Conservation (phyloP, 2,888 invertebrate genomes). For the Encarsia formosa region DNA sequence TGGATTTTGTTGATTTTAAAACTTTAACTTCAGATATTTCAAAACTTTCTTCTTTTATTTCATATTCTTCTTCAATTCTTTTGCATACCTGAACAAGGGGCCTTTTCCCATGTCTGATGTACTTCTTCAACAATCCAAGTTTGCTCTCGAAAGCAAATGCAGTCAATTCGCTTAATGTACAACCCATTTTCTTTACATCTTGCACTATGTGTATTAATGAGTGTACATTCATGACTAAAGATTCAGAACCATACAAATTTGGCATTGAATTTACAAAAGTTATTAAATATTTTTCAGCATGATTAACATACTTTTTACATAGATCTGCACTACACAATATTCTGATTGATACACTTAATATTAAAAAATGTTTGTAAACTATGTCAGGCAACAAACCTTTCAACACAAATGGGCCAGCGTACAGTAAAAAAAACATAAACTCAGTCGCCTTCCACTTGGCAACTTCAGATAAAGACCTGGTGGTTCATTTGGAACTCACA, state of each 20-base stretch:
- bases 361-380: background rate
- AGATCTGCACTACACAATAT: background rate
- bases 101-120: too few species aligned
- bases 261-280: background rate
- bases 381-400: background rate
- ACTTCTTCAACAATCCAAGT: background rate
- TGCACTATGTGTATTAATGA: constrained; percentile 5
- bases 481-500: background rate
- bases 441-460: constrained; percentile 31
- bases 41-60: too few species aligned
- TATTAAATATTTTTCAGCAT: background rate
- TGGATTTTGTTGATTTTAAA: too few species aligned
- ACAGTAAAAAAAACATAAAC: background rate
- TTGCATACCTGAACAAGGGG: background rate
- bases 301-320: background rate
- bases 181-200: constrained; percentile 2
- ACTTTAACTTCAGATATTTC: too few species aligned
- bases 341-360: background rate
- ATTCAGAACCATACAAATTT: background rate
- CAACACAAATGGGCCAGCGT: background rate
- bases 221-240: constrained; percentile 1
- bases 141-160: constrained; percentile 6
- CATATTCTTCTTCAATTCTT: background rate
- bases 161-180: background rate
- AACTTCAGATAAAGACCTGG: constrained; percentile 15